Evolutionary conservation across 2,797 vertebrate species (phyloP).

Genomic region (Crenichthys baileyi): DNA sequence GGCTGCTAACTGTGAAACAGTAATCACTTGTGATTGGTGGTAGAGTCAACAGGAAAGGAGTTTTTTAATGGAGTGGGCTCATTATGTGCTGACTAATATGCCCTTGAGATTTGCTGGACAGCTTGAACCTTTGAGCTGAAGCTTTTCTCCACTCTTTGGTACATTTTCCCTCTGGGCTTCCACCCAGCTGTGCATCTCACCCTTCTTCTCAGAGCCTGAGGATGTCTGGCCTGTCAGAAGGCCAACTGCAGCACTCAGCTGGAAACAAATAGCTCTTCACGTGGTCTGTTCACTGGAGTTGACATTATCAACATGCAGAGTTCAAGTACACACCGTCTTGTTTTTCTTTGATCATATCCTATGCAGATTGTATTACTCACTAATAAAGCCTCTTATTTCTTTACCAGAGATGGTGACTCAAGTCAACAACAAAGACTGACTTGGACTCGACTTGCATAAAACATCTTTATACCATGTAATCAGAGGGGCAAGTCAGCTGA

Average conservation of each 20-base stretch:
- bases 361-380: neutral
- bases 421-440: neutral
- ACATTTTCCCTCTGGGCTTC: constrained; percentile 5
- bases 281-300: constrained; percentile 3
- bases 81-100: constrained; percentile 59
- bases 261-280: constrained; percentile 56
- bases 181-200: constrained; percentile 17
- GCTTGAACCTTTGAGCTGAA: constrained; percentile 46
- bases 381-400: neutral
- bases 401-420: neutral
- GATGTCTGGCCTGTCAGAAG: constrained; percentile 51
- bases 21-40: constrained; percentile 53
- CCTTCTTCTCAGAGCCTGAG: constrained; percentile 34
- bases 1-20: constrained; percentile 39
- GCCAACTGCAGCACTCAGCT: constrained; percentile 55
- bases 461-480: neutral
- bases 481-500: neutral
- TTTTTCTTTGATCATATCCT: neutral
- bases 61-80: constrained; percentile 22
- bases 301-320: constrained; percentile 5
- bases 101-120: constrained; percentile 39
- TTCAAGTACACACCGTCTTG: neutral
- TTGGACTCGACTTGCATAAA: neutral
- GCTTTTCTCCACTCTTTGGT: constrained; percentile 7
- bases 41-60: constrained; percentile 42